These are phyloP conservation scores for Drosophila anomelani DNA, from an alignment of 2,888 invertebrate species.

Conservation along the genomic window DNA sequence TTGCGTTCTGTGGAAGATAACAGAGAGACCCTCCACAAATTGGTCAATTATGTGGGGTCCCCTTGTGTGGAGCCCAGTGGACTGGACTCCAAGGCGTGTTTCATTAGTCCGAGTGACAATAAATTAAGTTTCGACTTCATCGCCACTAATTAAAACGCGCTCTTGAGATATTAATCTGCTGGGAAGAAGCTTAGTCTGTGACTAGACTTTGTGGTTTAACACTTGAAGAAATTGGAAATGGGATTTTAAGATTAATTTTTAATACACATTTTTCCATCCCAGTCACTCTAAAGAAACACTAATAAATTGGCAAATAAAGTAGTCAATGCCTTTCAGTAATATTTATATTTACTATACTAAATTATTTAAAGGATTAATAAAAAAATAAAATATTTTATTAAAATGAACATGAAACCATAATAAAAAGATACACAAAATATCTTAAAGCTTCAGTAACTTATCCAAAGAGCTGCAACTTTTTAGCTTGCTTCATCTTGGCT, in stretches of 20 bases:
- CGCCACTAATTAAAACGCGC: slow-evolving; percentile 80
- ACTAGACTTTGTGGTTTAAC: slow-evolving; percentile 24
- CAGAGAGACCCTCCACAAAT: slow-evolving; percentile 57
- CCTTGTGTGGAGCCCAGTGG: not conserved
- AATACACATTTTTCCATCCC: too few relatives aligned
- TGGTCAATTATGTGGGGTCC: slow-evolving; percentile 71
- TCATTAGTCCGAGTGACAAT: slow-evolving; percentile 82
- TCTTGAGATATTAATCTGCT: slow-evolving; percentile 81
- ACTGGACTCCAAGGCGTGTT: slow-evolving; percentile 62
- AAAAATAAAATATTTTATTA: not conserved
- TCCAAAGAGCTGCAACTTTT: not conserved
- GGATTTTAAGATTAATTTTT: too few relatives aligned
- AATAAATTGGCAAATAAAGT: not conserved
- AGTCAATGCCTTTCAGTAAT: too few relatives aligned
- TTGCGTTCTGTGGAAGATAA: slow-evolving; percentile 44
- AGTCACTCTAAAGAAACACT: not conserved
- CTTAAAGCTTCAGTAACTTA: not conserved
- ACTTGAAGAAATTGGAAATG: not conserved
- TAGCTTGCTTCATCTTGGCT: not conserved
- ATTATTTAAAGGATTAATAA: not conserved
- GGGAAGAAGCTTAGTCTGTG: slow-evolving; percentile 72
- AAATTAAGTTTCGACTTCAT: slow-evolving; percentile 77
- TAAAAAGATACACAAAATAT: not conserved
- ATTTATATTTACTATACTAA: too few relatives aligned
- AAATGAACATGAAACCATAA: not conserved